Base-by-base conservation (phyloP, 2,113 vertebrate genomes). In the Pygoscelis antarcticus region DNA sequence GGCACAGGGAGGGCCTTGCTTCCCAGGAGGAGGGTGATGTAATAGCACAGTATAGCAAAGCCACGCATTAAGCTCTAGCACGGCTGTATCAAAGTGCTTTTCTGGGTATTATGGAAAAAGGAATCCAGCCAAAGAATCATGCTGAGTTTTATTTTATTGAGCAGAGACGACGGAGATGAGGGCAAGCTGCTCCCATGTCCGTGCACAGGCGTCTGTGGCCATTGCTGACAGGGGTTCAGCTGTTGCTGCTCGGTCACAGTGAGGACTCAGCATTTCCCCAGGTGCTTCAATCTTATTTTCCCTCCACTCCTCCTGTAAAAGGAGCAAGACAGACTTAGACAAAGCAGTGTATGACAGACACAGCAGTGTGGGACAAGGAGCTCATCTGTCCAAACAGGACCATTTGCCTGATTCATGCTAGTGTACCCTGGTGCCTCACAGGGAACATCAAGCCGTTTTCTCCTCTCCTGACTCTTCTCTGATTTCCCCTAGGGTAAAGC, bases 181-280 rank as follows among this genome's bases (percentile, higher is more conserved):
- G 84, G 58, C 27, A 2, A 80, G 74, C 74, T 38, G 77, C 69
- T 89, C 74, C 47, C 3, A 0, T 34, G 78, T 15, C 75, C 1
- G 0, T 11, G 26, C 27, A 30, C 62, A 20, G 29, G 46, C 4
- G 0, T 22, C 51, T 23, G 62, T 1, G 2, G 78, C 66, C 1
- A 1, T 6, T 14, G 61, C 52, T 13, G 26, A 22, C 0, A 1
- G n/a, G 1, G 14, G 38, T 32, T 84, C 83, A 34, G 77, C 72
- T 60, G 40, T 40, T n/a, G 49, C 54, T 85, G 81, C 58, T 66
- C 13, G 1, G 72, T 46, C 55, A 8, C 30, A 21, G 47, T 9
- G 34, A 77, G 86, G 74, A 38, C 58, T 97, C 95, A 97, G 78
- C 97, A 97, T 66, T 96, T 97, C 55, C 97, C 97, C 87, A 96